phyloP scores from a whole-genome alignment of 2,797 vertebrate species.

The Channa striata region DNA sequence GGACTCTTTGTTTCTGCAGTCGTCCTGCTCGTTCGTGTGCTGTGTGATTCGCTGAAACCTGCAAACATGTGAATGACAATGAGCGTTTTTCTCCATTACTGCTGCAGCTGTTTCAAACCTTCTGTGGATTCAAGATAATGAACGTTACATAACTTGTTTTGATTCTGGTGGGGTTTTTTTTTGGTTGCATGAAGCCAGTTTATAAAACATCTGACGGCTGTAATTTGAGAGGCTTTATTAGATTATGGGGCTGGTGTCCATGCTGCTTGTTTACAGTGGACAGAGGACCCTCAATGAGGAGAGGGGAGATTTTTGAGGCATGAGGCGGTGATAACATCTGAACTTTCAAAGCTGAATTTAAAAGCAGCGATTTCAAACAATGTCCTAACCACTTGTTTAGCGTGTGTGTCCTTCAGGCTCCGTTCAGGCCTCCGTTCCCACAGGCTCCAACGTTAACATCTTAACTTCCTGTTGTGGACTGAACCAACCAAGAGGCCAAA shows the following conservation, averaged over 20 bases:
- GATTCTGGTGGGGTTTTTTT: slow-evolving; percentile 1
- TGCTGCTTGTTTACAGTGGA: slow-evolving; percentile 5
- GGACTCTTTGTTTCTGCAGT: slow-evolving; percentile 3
- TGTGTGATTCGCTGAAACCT: not conserved
- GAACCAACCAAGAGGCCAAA: slow-evolving; percentile 44
- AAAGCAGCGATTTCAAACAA: slow-evolving; percentile 16
- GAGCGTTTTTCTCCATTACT: not conserved
- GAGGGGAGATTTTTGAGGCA: not conserved
- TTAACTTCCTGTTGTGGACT: slow-evolving; percentile 71
- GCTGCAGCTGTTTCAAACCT: not conserved
- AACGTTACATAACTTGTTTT: slow-evolving; percentile 22
- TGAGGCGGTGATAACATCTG: not conserved
- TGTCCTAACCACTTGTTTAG: slow-evolving; percentile 1
- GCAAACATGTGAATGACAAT: not conserved
- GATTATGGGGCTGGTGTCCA: not conserved
- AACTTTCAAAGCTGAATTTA: too few relatives aligned
- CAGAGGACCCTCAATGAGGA: not conserved
- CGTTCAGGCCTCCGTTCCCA: slow-evolving; percentile 42
- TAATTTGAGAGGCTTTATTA: slow-evolving; percentile 1
- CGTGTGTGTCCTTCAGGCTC: slow-evolving; percentile 3
- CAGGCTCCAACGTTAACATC: slow-evolving; percentile 67
- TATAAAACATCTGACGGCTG: slow-evolving; percentile 28
- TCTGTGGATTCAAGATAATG: not conserved
- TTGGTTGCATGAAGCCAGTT: slow-evolving; percentile 15
- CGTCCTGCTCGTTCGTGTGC: not conserved